A percentile compares a stretch with the other conserved stretches of the same genome.
Evolutionary conservation across 2,113 vertebrate genomes (phyloP).

Genomic region (Neomonachus schauinslandi): DNA sequence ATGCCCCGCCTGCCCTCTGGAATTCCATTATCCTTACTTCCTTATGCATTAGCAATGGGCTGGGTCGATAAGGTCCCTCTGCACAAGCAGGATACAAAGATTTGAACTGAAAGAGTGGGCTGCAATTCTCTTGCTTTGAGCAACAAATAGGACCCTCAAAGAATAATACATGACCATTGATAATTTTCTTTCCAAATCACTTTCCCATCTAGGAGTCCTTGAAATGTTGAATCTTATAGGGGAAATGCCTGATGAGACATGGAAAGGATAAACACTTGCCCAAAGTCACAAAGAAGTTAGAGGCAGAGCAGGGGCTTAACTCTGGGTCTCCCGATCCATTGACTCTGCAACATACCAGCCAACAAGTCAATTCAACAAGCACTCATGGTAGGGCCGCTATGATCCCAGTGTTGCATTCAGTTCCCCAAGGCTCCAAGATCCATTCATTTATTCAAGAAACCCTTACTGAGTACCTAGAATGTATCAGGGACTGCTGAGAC

Average conservation of each 20-base stretch:
- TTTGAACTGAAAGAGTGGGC: neutral
- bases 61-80: neutral
- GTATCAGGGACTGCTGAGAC: neutral
- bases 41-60: neutral
- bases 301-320: neutral
- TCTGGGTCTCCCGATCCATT: neutral
- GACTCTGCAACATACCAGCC: neutral
- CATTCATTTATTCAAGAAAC: constrained; percentile 1
- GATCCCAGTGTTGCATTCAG: neutral
- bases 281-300: constrained; percentile 28
- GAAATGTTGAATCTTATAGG: neutral
- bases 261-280: neutral
- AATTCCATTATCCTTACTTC: neutral
- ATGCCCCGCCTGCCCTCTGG: neutral
- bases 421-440: neutral
- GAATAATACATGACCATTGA: neutral
- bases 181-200: constrained; percentile 15
- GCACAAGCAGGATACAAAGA: neutral
- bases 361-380: neutral
- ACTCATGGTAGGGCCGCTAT: neutral
- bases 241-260: neutral
- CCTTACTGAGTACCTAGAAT: neutral
- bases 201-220: neutral
- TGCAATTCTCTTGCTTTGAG: neutral
- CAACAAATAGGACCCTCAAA: neutral